Evolutionary conservation across 2,113 vertebrate species (phyloP).

Genomic region (Ceyx cyanopectus): DNA sequence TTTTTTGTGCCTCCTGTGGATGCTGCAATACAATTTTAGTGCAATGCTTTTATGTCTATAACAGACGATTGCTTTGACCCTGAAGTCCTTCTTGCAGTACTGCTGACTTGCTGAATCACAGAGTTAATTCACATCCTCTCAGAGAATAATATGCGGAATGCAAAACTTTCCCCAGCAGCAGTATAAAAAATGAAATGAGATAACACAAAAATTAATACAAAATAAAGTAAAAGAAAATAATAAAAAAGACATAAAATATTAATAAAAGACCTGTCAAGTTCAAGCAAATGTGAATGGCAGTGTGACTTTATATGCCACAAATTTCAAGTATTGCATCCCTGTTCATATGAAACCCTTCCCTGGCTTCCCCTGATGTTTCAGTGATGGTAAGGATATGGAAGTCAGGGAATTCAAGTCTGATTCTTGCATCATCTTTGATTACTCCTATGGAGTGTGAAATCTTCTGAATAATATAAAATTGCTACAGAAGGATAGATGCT

Average conservation of each 20-base stretch:
- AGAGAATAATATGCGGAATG: neutral
- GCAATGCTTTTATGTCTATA: constrained; percentile 25
- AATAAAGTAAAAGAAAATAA: neutral
- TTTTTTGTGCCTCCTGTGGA: constrained; percentile 26
- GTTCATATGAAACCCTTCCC: neutral
- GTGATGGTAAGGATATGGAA: neutral
- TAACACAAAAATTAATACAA: neutral
- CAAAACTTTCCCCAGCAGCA: constrained; percentile 9
- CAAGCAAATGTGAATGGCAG: neutral
- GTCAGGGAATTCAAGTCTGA: neutral
- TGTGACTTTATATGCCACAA: neutral
- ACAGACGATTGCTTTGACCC: constrained; percentile 58
- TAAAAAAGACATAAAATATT: neutral
- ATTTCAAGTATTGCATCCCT: neutral
- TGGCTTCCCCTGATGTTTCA: neutral
- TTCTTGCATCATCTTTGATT: neutral
- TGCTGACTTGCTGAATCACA: constrained; percentile 51
- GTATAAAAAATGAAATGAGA: neutral
- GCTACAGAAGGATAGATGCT: neutral
- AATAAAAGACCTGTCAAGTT: neutral
- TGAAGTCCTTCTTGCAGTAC: constrained; percentile 38
- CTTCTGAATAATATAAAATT: neutral
- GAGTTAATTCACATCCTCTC: constrained; percentile 20
- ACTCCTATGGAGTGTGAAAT: neutral
- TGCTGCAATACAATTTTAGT: constrained; percentile 45